Percentiles rank a stretch among this genome's conserved stretches.
Evolutionary conservation across 2,888 invertebrate genomes (phyloP).

Genomic region (Tenthredo amoena): DNA sequence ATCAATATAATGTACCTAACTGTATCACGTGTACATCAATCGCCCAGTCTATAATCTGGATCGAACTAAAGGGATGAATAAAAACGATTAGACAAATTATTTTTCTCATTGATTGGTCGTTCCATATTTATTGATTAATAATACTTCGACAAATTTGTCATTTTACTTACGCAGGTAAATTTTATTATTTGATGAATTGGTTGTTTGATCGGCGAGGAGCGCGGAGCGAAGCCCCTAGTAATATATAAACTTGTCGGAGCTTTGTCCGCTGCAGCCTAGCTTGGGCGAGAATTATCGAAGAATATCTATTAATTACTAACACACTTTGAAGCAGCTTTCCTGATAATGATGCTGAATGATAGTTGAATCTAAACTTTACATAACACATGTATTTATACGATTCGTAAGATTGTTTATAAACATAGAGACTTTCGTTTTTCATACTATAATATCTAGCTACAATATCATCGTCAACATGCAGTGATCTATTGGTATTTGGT

Average conservation of each 20-base stretch:
- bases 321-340: neutral
- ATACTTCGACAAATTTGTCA: neutral
- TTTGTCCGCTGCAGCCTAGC: neutral
- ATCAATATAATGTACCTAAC: constrained; percentile 6
- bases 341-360: neutral
- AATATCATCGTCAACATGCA: constrained; percentile 65
- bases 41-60: neutral
- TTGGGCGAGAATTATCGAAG: neutral
- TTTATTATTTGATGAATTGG: neutral
- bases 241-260: neutral
- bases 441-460: constrained; percentile 63
- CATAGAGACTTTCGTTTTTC: constrained; percentile 69
- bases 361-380: constrained; percentile 60
- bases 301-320: neutral
- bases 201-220: neutral
- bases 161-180: neutral
- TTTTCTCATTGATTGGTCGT: constrained; percentile 1
- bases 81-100: neutral
- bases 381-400: constrained; percentile 66
- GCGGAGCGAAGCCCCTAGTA: neutral
- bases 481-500: constrained; percentile 70
- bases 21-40: neutral
- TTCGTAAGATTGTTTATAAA: constrained; percentile 71
- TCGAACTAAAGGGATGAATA: neutral
- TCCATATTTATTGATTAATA: neutral